Evolutionary conservation across 2,113 vertebrate species (phyloP).

Genomic region (Glaucomys volans): DNA sequence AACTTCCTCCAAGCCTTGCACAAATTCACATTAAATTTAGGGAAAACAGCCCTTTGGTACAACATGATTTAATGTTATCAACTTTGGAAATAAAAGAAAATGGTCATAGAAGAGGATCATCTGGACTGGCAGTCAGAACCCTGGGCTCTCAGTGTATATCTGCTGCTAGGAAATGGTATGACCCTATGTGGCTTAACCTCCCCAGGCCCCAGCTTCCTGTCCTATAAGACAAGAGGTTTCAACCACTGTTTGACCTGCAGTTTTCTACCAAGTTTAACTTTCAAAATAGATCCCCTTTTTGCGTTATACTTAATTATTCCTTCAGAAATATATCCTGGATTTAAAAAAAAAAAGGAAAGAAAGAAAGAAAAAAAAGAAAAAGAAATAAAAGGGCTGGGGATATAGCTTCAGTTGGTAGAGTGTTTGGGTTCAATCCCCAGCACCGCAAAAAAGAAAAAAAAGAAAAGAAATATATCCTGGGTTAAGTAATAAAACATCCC

Average conservation of each 20-base stretch:
- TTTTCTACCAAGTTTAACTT: not conserved
- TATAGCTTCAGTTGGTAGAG: too few species aligned
- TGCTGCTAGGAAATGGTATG: too few species aligned
- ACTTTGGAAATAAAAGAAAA: not conserved
- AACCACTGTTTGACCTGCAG: not conserved
- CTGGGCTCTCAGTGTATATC: not conserved
- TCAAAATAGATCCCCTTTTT: not conserved
- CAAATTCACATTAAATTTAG: not conserved
- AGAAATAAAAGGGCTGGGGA: too few species aligned
- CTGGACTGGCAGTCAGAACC: not conserved
- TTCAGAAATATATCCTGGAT: not conserved
- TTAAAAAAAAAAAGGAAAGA: too few species aligned
- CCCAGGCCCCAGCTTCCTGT: not conserved
- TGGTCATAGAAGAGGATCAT: not conserved
- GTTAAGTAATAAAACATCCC: not conserved
- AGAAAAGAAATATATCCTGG: not conserved
- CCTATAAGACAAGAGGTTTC: not conserved
- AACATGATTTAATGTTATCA: not conserved
- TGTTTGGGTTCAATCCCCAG: too few species aligned
- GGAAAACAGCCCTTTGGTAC: not conserved
- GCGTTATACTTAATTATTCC: not conserved
- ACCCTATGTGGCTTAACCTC: not conserved
- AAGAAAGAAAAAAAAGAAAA: too few species aligned
- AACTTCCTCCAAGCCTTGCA: not conserved
- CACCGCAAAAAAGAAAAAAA: too few species aligned